Conservation (phyloP, 2,113 vertebrate genomes). For the Dromaius novaehollandiae region DNA sequence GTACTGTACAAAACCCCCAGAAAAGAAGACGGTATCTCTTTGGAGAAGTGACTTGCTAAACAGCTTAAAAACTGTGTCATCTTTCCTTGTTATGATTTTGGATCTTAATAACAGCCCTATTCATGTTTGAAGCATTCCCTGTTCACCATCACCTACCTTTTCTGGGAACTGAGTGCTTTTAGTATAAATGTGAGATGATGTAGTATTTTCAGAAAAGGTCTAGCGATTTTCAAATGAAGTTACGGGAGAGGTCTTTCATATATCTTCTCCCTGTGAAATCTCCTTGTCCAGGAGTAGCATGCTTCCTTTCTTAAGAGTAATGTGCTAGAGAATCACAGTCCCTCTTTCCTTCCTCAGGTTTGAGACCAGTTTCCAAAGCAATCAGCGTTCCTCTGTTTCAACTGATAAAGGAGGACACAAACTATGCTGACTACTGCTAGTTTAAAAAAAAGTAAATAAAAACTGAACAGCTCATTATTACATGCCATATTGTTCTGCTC, state of each 20-base stretch:
- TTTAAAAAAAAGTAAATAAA: not conserved
- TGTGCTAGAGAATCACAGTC: not conserved
- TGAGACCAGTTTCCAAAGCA: not conserved
- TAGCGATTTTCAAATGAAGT: not conserved
- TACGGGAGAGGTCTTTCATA: not conserved
- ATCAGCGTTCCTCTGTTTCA: not conserved
- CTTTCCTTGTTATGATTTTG: not conserved
- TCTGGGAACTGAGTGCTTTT: not conserved
- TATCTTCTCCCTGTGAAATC: not conserved
- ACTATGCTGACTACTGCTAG: not conserved
- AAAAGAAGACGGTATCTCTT: not conserved
- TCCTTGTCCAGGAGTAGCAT: not conserved
- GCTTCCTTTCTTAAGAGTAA: not conserved
- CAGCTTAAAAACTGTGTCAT: not conserved
- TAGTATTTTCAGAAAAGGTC: not conserved
- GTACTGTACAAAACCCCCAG: not conserved
- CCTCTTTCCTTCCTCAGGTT: not conserved
- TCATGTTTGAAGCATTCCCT: not conserved
- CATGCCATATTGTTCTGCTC: not conserved
- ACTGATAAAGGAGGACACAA: not conserved
- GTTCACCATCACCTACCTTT: not conserved
- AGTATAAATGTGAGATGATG: not conserved
- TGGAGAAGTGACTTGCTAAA: not conserved
- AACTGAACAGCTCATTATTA: not conserved
- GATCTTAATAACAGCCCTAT: not conserved